Evolutionary conservation across 2,888 invertebrate species (phyloP), one percentile per base, ranked within the genome.

Genomic region (Aphrophora alni): DNA sequence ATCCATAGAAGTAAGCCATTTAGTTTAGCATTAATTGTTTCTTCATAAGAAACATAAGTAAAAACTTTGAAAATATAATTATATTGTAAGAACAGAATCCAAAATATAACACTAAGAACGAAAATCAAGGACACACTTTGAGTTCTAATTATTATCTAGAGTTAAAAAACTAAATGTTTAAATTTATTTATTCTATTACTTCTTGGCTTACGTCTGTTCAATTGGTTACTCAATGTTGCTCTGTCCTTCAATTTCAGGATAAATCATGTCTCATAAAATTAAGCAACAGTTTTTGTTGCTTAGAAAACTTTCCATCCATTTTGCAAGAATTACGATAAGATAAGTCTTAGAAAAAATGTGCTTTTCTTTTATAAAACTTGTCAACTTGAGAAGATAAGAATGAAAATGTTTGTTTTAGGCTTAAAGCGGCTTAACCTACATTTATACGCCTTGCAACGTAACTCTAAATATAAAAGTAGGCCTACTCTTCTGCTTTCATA

Each of bases 291-390:
- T 59, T 59, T 59, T 59, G 21, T 59, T 59, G 21, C 59, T 7
- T 21, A 59, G 59, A n/a, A 59, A 59, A 59, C 59, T 59, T 59
- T 59, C 59, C 59, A 59, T 59, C 21, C 59, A 59, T 59, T 59
- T 59, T 14, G 59, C n/a, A 3, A 21, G 21, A n/a, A 59, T n/a
- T n/a, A n/a, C n/a, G 59, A 59, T 59, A 59, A 59, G 59, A 59
- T 59, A 59, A 59, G 59, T 21, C 59, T 21, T 59, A 21, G 21
- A 21, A n/a, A 59, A 21, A 21, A 7, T 44, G n/a, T 14, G 14
- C 21, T 59, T 59, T 21, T 59, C 21, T 7, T n/a, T 21, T 4
- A 59, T 21, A 59, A 59, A 59, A n/a, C 21, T 21, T 59, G 59
- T 59, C 59, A 59, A 12, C 59, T 59, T 59, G 21, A 44, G 21